phyloP scores from a whole-genome alignment of 2,113 vertebrate species.

The Serilophus lunatus region DNA sequence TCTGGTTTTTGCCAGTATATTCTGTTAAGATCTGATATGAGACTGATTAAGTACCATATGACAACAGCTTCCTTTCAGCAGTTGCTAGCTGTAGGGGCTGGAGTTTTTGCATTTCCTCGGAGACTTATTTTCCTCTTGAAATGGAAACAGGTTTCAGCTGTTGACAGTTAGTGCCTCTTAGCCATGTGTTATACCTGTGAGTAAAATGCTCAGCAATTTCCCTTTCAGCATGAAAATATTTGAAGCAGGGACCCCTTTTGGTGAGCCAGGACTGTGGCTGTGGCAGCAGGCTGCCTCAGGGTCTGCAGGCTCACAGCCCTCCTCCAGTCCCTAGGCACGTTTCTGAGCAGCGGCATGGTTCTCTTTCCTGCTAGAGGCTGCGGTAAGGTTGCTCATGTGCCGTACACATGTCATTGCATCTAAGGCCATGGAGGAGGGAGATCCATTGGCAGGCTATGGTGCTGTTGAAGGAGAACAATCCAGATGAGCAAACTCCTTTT shows the following conservation, averaged over 20 bases:
- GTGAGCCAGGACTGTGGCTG: not conserved
- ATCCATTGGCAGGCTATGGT: fast-evolving
- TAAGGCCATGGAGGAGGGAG: not conserved
- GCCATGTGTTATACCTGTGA: not conserved
- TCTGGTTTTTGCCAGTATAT: not conserved
- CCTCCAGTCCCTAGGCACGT: not conserved
- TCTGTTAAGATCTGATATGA: not conserved
- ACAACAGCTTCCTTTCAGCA: not conserved
- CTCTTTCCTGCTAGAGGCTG: not conserved
- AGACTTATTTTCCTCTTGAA: not conserved
- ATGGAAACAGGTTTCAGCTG: not conserved
- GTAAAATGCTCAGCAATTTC: not conserved
- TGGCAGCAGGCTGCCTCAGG: not conserved
- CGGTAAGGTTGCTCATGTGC: not conserved
- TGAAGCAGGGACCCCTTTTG: not conserved
- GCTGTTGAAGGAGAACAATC: not conserved
- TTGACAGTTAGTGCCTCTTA: not conserved
- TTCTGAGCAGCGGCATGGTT: fast-evolving
- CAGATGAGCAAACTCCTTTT: not conserved
- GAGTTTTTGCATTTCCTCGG: not conserved
- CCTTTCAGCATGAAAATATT: too few species aligned
- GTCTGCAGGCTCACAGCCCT: fast-evolving
- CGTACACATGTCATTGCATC: fast-evolving
- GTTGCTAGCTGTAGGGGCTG: not conserved
- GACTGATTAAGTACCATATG: not conserved